Percentiles rank a stretch among this genome's conserved stretches.
phyloP scores from a whole-genome alignment of 2,113 vertebrate genomes.

The Glareola pratincola region DNA sequence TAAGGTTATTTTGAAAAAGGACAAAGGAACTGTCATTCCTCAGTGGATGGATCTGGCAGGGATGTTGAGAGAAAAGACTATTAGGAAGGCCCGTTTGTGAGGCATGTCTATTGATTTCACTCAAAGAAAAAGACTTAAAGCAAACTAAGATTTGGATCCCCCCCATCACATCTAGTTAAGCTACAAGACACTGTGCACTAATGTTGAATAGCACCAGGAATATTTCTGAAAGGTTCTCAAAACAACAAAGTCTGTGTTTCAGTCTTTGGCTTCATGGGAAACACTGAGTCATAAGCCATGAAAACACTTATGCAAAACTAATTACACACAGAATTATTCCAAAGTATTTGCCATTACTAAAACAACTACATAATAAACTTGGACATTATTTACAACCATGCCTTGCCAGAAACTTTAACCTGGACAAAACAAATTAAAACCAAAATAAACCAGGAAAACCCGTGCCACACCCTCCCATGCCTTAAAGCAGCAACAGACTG shows the following conservation, averaged over 20 bases:
- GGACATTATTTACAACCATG: neutral
- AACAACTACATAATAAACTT: neutral
- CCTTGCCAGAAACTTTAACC: neutral
- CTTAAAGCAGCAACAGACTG: neutral
- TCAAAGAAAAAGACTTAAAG: neutral
- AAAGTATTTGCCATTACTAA: neutral
- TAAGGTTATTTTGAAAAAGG: neutral
- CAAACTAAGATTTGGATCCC: neutral
- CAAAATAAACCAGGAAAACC: conserved; percentile 19
- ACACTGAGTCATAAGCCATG: neutral
- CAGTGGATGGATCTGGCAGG: neutral
- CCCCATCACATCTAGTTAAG: neutral
- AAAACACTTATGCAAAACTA: conserved; percentile 9
- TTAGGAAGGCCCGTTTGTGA: neutral
- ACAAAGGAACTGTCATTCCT: neutral
- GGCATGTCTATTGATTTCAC: neutral
- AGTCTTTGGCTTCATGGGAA: neutral
- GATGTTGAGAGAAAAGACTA: neutral
- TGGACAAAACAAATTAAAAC: neutral
- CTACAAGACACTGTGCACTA: neutral
- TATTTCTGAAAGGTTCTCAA: conserved; percentile 22
- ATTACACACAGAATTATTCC: neutral
- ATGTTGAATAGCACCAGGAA: neutral
- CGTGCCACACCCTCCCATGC: neutral
- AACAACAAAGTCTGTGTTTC: neutral